phyloP scores from a whole-genome alignment of 2,113 vertebrate species.

The Chrysemys picta region DNA sequence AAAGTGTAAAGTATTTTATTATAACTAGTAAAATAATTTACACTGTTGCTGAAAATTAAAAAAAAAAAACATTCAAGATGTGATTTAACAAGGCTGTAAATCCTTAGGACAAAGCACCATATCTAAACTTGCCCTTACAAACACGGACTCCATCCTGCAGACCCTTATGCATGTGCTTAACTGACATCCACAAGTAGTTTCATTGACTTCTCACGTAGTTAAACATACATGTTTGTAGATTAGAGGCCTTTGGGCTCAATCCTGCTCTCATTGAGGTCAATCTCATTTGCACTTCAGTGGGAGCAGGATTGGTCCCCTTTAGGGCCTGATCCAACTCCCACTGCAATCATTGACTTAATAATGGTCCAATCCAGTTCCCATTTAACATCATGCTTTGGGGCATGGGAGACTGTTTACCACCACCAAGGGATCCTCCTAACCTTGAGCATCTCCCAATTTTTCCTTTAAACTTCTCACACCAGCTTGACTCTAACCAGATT shows the following conservation, averaged over 20 bases:
- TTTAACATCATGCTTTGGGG: rapidly evolving
- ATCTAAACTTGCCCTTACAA: background rate
- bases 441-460: background rate
- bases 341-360: background rate
- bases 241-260: background rate
- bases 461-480: background rate
- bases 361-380: background rate
- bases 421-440: background rate
- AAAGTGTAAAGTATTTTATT: background rate
- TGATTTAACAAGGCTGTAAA: background rate
- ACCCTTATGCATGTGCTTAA: rapidly evolving
- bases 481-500: background rate
- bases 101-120: background rate
- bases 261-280: background rate
- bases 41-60: background rate
- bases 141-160: background rate
- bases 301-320: background rate
- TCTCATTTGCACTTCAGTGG: background rate
- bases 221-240: background rate
- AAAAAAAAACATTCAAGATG: background rate
- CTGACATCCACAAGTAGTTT: rapidly evolving
- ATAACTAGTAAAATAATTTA: background rate
- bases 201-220: rapidly evolving
- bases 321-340: background rate
- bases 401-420: background rate